A percentile compares a stretch with the other conserved stretches of the same genome.
phyloP scores from a whole-genome alignment of 1,140 invertebrate genomes.

The Drosophila kikkawai region DNA sequence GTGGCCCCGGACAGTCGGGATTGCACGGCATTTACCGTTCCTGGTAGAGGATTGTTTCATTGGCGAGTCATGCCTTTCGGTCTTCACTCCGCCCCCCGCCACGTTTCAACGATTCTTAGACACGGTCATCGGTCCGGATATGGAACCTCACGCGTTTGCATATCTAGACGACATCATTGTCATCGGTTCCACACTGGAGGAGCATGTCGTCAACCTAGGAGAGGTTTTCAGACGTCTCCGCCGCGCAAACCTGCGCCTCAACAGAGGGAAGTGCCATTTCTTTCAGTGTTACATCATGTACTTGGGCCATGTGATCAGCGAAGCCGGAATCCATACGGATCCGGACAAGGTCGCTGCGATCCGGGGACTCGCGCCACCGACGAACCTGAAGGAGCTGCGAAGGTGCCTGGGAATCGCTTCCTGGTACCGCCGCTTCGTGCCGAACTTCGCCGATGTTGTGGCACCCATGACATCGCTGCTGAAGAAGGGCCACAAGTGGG shows the following conservation, averaged over 20 bases:
- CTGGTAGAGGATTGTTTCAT: no score
- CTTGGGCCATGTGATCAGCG: not conserved
- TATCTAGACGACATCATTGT: not conserved
- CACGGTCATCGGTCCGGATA: no score
- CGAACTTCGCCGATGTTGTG: conserved; percentile 21
- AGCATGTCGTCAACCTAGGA: not conserved
- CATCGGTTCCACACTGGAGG: not conserved
- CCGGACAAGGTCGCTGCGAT: conserved; percentile 20
- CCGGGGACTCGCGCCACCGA: not conserved
- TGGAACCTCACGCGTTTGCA: not conserved
- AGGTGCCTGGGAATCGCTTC: no score
- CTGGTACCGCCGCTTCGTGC: conserved; percentile 18
- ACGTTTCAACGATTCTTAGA: no score
- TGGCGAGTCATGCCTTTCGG: no score
- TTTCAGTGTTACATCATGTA: not conserved
- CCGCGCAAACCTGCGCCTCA: not conserved
- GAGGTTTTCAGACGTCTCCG: not conserved
- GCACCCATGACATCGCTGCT: conserved; percentile 12
- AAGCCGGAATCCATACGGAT: conserved; percentile 10
- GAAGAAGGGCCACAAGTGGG: conserved; percentile 1
- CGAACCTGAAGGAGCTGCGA: no score
- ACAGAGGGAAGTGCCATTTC: not conserved
- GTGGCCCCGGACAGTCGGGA: no score
- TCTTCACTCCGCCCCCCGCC: no score
- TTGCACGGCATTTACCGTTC: no score